Conservation (phyloP, 2,797 vertebrate genomes). For the Coccyzus lansbergi region DNA sequence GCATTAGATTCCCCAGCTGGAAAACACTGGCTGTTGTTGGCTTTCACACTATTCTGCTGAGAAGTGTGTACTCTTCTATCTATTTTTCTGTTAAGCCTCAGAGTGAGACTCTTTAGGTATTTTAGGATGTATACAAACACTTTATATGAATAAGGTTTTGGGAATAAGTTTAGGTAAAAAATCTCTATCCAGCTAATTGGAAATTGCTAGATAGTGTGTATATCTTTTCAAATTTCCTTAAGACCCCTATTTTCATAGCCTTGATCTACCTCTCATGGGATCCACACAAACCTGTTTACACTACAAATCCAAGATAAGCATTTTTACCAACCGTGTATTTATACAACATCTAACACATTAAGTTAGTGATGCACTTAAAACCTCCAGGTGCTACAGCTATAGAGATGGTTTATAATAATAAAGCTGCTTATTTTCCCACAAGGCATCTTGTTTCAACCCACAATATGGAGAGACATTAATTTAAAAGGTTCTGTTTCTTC, state of each 20-base stretch:
- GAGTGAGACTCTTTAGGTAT: neutral
- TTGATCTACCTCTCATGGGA: neutral
- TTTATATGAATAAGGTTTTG: neutral
- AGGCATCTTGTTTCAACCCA: constrained; percentile 4
- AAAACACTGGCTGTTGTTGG: neutral
- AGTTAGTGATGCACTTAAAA: neutral
- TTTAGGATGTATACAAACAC: neutral
- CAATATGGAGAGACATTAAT: neutral
- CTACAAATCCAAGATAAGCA: constrained; percentile 31
- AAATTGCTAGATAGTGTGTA: neutral
- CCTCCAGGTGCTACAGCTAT: neutral
- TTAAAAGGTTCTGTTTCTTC: neutral
- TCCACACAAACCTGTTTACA: neutral
- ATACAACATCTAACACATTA: neutral
- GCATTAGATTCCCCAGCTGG: neutral
- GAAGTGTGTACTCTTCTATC: neutral
- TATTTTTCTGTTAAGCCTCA: neutral
- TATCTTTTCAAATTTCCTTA: neutral
- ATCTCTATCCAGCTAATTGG: neutral
- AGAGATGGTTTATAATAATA: neutral
- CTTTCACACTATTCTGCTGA: neutral
- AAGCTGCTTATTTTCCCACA: neutral
- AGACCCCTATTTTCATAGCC: neutral
- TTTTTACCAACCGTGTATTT: constrained; percentile 22
- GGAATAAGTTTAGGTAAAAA: neutral